Evolutionary conservation across 2,888 invertebrate genomes (phyloP).

Genomic region (Lapara coniferarum): DNA sequence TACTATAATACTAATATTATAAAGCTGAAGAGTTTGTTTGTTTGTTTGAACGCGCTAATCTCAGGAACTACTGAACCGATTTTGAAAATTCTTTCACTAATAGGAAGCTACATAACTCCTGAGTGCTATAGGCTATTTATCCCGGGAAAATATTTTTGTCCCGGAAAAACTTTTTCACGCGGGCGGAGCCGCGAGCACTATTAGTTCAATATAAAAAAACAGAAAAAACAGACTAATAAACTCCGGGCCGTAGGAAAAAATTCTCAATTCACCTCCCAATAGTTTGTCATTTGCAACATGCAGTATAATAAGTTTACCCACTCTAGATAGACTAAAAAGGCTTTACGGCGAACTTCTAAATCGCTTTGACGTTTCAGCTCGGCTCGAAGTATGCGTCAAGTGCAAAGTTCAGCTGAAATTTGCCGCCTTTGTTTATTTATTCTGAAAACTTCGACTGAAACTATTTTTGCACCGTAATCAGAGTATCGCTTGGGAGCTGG

Average conservation of each 20-base stretch:
- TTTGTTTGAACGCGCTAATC: too few relatives aligned
- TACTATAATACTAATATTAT: too few relatives aligned
- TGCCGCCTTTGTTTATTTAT: not conserved
- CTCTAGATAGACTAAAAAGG: conserved; percentile 20
- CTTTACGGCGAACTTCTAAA: conserved; percentile 23
- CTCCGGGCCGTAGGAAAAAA: not conserved
- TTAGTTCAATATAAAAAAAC: not conserved
- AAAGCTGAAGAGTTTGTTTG: too few relatives aligned
- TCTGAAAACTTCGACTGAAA: not conserved
- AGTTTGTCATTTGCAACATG: conserved; percentile 23
- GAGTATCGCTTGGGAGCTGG: too few relatives aligned
- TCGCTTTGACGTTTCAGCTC: conserved; percentile 5
- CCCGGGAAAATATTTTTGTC: too few relatives aligned
- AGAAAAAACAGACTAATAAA: not conserved
- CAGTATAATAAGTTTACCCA: not conserved
- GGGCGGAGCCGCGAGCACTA: too few relatives aligned
- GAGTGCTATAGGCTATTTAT: too few relatives aligned
- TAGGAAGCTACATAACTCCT: too few relatives aligned
- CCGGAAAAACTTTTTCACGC: too few relatives aligned
- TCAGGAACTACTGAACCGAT: too few relatives aligned
- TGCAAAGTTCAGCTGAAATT: conserved; percentile 15
- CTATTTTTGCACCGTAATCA: too few relatives aligned
- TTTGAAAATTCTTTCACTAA: too few relatives aligned
- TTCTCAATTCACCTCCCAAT: not conserved
- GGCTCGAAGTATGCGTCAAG: conserved; percentile 22